Conservation (phyloP, 2,113 vertebrate species). For the Bubo bubo region DNA sequence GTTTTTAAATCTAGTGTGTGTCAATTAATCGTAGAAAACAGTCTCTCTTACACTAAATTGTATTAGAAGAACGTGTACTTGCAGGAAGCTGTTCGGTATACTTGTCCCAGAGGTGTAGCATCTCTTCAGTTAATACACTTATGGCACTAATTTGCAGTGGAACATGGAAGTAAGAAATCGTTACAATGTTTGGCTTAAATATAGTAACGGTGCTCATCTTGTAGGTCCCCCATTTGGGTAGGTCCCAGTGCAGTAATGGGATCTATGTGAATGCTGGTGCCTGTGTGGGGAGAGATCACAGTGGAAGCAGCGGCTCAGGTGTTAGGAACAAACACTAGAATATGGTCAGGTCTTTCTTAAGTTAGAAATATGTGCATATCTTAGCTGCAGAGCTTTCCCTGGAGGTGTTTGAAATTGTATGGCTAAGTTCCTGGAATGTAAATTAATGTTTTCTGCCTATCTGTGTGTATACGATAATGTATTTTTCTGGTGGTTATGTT, state of each 20-base stretch:
- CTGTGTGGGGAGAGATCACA: not conserved
- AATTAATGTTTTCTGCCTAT: not conserved
- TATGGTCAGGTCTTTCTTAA: not conserved
- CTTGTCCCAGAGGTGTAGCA: not conserved
- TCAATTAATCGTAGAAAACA: not conserved
- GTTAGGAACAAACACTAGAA: not conserved
- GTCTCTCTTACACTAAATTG: not conserved
- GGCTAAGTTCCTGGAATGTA: not conserved
- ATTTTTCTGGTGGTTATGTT: not conserved
- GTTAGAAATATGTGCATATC: not conserved
- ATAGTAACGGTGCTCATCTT: not conserved
- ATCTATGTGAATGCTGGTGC: not conserved
- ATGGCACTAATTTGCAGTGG: not conserved
- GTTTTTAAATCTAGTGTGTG: not conserved
- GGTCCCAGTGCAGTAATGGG: not conserved
- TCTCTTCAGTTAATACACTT: not conserved
- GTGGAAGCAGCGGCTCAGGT: accelerated
- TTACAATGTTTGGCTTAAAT: not conserved
- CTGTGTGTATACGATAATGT: not conserved
- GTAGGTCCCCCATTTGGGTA: accelerated
- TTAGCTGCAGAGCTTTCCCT: not conserved
- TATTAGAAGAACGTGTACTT: not conserved
- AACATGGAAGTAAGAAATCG: not conserved
- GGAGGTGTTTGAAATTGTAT: not conserved
- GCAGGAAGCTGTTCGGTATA: not conserved